Percentiles rank a stretch among this genome's conserved stretches.
Evolutionary conservation across 2,888 invertebrate species (phyloP).

Genomic region (Bruchidius siliquastri): DNA sequence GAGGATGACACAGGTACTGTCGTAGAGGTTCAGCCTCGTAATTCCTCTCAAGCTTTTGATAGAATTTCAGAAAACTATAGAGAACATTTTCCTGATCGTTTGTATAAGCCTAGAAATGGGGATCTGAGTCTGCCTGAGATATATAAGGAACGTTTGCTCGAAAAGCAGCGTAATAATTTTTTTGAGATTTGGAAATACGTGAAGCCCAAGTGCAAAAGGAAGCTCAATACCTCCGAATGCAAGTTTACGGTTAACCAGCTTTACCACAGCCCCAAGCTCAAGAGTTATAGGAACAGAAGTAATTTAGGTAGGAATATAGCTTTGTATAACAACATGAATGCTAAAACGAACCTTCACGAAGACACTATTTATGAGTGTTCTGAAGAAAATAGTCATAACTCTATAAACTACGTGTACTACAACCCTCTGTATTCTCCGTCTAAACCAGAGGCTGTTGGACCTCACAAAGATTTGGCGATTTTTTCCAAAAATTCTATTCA

Average conservation of each 20-base stretch:
- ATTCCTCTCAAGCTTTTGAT: conserved; percentile 30
- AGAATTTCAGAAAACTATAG: conserved; percentile 41
- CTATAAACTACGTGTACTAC: conserved; percentile 36
- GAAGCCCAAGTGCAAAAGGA: conserved; percentile 26
- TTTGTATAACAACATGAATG: conserved; percentile 36
- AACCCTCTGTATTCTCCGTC: conserved; percentile 40
- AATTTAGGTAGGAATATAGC: conserved; percentile 34
- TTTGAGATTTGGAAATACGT: conserved; percentile 28
- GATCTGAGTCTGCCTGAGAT: conserved; percentile 32
- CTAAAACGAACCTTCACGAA: conserved; percentile 42
- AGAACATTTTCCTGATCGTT: conserved; percentile 35
- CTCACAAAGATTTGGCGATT: conserved; percentile 6
- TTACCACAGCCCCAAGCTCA: conserved; percentile 21
- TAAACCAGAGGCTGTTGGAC: background rate
- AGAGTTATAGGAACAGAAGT: conserved; percentile 14
- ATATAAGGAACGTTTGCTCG: conserved; percentile 35
- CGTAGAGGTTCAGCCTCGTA: conserved; percentile 9
- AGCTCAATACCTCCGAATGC: conserved; percentile 19
- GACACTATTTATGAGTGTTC: conserved; percentile 46
- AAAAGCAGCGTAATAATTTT: conserved; percentile 20
- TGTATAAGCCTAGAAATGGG: conserved; percentile 11
- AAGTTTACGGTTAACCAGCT: conserved; percentile 36
- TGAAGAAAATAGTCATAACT: conserved; percentile 39
- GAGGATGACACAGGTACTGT: conserved; percentile 8
- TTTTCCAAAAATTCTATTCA: conserved; percentile 4